Percentiles rank a stretch among this genome's conserved stretches.
Evolutionary conservation across 2,113 vertebrate species (phyloP).

Genomic region (Bufo bufo): DNA sequence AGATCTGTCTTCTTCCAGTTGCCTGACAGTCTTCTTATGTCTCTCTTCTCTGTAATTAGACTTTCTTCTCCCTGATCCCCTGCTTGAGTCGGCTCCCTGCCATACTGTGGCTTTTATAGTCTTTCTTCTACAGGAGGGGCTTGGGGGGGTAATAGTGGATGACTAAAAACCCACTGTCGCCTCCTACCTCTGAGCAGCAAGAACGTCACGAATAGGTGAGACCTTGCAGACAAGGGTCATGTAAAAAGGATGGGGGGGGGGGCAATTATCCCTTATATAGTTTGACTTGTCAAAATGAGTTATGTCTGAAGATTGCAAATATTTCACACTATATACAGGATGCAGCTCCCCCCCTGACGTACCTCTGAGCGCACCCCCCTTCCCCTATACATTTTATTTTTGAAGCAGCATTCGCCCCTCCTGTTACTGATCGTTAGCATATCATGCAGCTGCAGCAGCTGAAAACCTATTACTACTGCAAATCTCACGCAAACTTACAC

Average conservation of each 20-base stretch:
- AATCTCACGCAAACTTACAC: constrained; percentile 36
- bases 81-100: constrained; percentile 52
- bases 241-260: constrained; percentile 36
- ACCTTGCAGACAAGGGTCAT: constrained; percentile 45
- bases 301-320: neutral
- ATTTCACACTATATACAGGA: neutral
- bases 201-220: constrained; percentile 50
- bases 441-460: constrained; percentile 44
- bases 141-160: constrained; percentile 66
- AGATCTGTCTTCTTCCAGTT: neutral
- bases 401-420: constrained; percentile 4
- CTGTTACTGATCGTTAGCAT: constrained; percentile 38
- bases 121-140: constrained; percentile 72
- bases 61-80: constrained; percentile 35
- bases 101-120: constrained; percentile 69
- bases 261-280: constrained; percentile 35
- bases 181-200: constrained; percentile 49
- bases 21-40: neutral
- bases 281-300: constrained; percentile 39
- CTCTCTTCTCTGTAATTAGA: constrained; percentile 36
- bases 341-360: neutral
- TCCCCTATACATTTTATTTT: constrained; percentile 21
- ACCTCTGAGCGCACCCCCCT: neutral
- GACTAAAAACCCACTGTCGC: constrained; percentile 60
- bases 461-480: constrained; percentile 46